Percentiles rank a stretch among this genome's conserved stretches.
These are phyloP conservation scores for Bambusicola thoracicus DNA, from an alignment of 2,113 vertebrate species.

Conservation along the genomic window DNA sequence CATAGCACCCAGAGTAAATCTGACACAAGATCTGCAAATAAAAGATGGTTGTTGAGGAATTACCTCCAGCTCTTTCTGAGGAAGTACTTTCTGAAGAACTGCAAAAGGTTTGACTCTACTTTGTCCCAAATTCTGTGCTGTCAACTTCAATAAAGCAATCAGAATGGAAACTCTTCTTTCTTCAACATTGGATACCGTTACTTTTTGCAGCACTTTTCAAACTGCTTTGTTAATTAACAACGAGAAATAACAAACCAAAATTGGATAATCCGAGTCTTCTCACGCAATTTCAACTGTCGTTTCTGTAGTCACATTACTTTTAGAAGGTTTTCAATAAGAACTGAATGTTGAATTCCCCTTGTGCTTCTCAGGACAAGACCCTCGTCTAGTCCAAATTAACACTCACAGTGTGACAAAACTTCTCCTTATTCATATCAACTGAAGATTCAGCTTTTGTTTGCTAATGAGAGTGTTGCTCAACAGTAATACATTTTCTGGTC, in stretches of 20 bases:
- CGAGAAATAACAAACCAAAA: background rate
- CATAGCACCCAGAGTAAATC: constrained; percentile 13
- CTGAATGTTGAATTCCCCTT: background rate
- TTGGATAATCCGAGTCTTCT: background rate
- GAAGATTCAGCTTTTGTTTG: constrained; percentile 11
- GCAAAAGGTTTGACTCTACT: background rate
- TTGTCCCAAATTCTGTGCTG: background rate
- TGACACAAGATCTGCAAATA: background rate
- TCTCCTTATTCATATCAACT: background rate
- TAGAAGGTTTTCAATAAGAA: background rate
- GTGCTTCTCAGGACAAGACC: background rate
- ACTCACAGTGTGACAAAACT: background rate
- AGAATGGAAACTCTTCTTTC: background rate
- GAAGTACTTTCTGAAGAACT: background rate
- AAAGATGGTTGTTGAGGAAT: background rate
- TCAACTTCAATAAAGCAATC: background rate
- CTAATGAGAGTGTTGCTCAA: background rate
- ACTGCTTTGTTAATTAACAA: background rate
- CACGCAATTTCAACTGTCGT: background rate
- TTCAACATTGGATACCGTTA: background rate
- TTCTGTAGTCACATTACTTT: background rate
- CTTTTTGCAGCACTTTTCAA: background rate
- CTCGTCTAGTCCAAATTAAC: background rate
- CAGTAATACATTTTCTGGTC: background rate
- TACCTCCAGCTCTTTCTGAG: background rate